Evolutionary conservation across 2,888 invertebrate genomes (phyloP).

Genomic region (Pristionchus entomophagus): DNA sequence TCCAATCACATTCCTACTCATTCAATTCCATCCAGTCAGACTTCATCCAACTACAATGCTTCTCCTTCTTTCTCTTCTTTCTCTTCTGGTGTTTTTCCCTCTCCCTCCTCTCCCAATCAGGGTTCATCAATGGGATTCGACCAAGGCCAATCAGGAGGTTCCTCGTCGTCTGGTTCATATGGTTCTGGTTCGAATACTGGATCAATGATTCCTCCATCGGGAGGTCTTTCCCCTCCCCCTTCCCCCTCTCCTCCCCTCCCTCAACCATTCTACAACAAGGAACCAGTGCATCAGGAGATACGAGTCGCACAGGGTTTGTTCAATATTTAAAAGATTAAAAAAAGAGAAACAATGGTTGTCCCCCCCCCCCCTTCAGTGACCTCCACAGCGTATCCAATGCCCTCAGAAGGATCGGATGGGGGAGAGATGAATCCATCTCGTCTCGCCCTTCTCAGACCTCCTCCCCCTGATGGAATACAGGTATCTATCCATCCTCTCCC

Average conservation of each 20-base stretch:
- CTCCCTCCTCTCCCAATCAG: neutral
- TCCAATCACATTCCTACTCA: too few relatives aligned
- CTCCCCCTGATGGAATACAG: neutral
- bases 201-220: neutral
- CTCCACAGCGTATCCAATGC: neutral
- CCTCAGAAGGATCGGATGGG: neutral
- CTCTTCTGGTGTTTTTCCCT: neutral
- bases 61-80: neutral
- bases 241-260: neutral
- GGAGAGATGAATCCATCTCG: neutral
- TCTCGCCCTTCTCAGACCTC: neutral
- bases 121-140: neutral
- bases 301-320: neutral
- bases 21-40: neutral
- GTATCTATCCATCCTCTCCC: neutral
- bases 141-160: neutral
- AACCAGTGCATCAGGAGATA: neutral
- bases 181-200: neutral
- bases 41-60: neutral
- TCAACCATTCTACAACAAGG: neutral
- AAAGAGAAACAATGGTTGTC: neutral
- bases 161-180: neutral
- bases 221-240: neutral
- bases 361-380: conserved; percentile 15
- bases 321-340: neutral